These are phyloP conservation scores for Lacanobia oleracea DNA, from an alignment of 2,888 invertebrate genomes.

Conservation along the genomic window DNA sequence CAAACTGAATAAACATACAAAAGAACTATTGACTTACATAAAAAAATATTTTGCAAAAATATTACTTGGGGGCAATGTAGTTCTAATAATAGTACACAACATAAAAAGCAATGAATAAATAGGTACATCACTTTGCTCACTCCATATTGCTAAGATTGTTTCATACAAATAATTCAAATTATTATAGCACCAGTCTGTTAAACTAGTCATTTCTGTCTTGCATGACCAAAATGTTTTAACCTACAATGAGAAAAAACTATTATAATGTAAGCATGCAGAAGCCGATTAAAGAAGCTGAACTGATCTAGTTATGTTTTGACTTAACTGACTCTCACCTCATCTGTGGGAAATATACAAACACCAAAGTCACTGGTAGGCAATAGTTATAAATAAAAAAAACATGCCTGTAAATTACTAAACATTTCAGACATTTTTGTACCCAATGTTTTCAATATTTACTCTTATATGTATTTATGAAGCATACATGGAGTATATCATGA, in stretches of 20 bases:
- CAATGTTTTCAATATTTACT: constrained; percentile 18
- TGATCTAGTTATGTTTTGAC: constrained; percentile 22
- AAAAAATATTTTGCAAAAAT: constrained; percentile 17
- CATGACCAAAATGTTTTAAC: constrained; percentile 66
- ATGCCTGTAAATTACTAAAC: constrained; percentile 19
- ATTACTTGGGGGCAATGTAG: constrained; percentile 1
- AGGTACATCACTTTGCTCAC: constrained; percentile 79
- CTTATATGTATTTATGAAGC: constrained; percentile 9
- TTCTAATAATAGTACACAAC: constrained; percentile 41
- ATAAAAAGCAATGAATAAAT: constrained; percentile 58
- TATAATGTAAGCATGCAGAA: constrained; percentile 33
- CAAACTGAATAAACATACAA: constrained; percentile 2
- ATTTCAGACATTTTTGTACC: constrained; percentile 8
- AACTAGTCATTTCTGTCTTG: constrained; percentile 78
- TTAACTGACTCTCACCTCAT: constrained; percentile 20
- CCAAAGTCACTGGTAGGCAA: constrained; percentile 18
- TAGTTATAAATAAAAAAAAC: constrained; percentile 14
- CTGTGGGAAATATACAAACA: constrained; percentile 37
- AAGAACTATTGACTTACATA: constrained; percentile 2
- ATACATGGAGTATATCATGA: constrained; percentile 12
- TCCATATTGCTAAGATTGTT: constrained; percentile 68
- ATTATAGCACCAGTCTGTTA: constrained; percentile 77
- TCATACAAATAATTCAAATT: constrained; percentile 75
- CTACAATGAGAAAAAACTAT: constrained; percentile 71
- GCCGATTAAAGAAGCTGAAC: constrained; percentile 21